These are phyloP conservation scores for Nicator chloris DNA, from an alignment of 2,113 vertebrate genomes.

Conservation along the genomic window DNA sequence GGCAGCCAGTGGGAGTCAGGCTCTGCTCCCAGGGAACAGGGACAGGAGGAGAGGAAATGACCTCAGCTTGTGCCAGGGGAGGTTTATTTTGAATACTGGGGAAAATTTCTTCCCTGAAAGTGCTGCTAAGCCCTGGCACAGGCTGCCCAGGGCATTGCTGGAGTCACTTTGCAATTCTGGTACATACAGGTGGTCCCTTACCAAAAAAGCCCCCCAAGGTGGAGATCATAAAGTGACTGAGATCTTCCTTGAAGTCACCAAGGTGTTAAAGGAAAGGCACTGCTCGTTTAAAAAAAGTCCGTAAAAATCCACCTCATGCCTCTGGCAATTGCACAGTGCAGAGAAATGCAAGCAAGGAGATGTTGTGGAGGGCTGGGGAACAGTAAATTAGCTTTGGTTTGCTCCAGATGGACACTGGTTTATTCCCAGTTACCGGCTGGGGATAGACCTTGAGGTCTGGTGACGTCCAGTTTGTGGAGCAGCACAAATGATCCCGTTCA, in stretches of 20 bases:
- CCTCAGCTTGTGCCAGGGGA: neutral
- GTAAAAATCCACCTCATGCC: fast-evolving
- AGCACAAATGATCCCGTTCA: neutral
- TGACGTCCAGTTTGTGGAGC: neutral
- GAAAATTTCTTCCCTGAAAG: neutral
- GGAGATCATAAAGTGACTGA: neutral
- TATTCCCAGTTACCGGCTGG: fast-evolving
- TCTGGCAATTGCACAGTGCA: fast-evolving
- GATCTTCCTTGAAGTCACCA: neutral
- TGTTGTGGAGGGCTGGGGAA: neutral
- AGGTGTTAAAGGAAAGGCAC: neutral
- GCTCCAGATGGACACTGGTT: neutral
- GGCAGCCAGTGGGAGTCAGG: fast-evolving
- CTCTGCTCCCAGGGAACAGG: neutral
- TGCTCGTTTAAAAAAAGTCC: neutral
- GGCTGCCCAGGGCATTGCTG: neutral
- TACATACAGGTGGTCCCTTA: fast-evolving
- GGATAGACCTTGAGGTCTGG: neutral
- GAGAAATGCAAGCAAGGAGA: neutral
- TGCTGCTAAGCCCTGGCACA: neutral
- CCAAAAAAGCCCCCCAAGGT: neutral
- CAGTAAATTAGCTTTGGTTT: neutral
- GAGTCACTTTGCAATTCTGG: neutral
- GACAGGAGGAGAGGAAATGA: neutral
- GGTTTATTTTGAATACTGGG: neutral